phyloP scores from a whole-genome alignment of 2,888 invertebrate species.

The Agrochola macilenta region DNA sequence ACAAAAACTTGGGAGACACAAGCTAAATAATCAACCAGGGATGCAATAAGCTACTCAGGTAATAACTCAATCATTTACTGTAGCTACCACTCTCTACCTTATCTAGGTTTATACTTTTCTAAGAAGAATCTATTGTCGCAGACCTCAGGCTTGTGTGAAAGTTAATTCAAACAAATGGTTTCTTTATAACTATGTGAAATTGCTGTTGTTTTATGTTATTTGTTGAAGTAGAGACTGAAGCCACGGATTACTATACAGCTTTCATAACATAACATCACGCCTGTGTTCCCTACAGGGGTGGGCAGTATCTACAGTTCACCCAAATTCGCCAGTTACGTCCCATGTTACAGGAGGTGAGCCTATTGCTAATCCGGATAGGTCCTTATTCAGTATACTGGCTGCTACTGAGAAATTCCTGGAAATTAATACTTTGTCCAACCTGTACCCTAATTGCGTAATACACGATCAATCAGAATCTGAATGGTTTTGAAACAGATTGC shows the following conservation, averaged over 20 bases:
- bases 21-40: slow-evolving; percentile 1
- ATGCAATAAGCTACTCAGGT: not conserved
- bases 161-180: slow-evolving; percentile 49
- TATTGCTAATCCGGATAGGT: not conserved
- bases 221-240: not conserved
- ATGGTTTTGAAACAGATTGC: no score
- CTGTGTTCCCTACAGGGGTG: no score
- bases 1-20: no score
- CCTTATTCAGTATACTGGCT: not conserved
- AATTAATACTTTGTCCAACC: not conserved
- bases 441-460: no score
- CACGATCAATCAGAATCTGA: no score
- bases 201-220: slow-evolving; percentile 29
- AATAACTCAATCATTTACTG: slow-evolving; percentile 49
- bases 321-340: not conserved
- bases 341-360: not conserved
- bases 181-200: not conserved
- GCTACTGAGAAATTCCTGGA: not conserved
- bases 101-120: slow-evolving; percentile 18
- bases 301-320: no score
- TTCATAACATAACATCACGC: not conserved
- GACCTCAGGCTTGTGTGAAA: not conserved
- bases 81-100: slow-evolving; percentile 8
- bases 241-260: not conserved
- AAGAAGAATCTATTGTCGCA: slow-evolving; percentile 42